phyloP scores from a whole-genome alignment of 2,113 vertebrate species.

The Epinephelus lanceolatus region DNA sequence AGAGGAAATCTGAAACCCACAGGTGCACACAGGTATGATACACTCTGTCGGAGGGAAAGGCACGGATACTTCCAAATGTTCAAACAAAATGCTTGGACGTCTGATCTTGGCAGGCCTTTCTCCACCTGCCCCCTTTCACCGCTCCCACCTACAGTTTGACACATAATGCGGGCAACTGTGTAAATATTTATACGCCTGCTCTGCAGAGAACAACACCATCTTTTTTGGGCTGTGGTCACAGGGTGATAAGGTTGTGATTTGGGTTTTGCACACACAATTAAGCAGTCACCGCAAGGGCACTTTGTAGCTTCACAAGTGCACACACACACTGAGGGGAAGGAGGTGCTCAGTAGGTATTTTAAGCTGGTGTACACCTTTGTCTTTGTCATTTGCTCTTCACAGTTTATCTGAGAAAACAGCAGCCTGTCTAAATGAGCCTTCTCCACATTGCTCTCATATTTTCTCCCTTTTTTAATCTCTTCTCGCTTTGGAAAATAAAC shows the following conservation, averaged over 20 bases:
- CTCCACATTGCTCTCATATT: constrained; percentile 11
- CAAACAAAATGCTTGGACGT: constrained; percentile 33
- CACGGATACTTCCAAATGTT: constrained; percentile 39
- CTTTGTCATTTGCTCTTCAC: constrained; percentile 15
- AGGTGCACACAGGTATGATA: constrained; percentile 71
- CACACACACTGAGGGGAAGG: constrained; percentile 11
- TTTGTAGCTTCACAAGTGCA: constrained; percentile 11
- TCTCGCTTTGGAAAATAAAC: constrained; percentile 32
- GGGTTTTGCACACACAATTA: constrained; percentile 62
- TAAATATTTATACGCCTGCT: constrained; percentile 66
- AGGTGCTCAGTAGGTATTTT: constrained; percentile 25
- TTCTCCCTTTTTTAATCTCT: not conserved
- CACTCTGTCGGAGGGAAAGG: constrained; percentile 15
- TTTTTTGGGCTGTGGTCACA: constrained; percentile 47
- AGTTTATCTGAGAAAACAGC: constrained; percentile 52
- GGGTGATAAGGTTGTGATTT: constrained; percentile 58
- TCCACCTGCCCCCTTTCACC: constrained; percentile 19
- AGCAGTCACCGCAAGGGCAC: constrained; percentile 30
- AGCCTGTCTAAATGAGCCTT: constrained; percentile 17
- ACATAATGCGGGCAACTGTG: constrained; percentile 54
- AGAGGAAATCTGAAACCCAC: constrained; percentile 54
- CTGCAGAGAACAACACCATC: constrained; percentile 39
- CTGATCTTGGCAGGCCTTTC: constrained; percentile 21
- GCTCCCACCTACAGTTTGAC: constrained; percentile 17
- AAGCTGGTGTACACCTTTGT: constrained; percentile 26